Evolutionary conservation across 2,888 invertebrate genomes (phyloP).

Genomic region (Seira musarum): DNA sequence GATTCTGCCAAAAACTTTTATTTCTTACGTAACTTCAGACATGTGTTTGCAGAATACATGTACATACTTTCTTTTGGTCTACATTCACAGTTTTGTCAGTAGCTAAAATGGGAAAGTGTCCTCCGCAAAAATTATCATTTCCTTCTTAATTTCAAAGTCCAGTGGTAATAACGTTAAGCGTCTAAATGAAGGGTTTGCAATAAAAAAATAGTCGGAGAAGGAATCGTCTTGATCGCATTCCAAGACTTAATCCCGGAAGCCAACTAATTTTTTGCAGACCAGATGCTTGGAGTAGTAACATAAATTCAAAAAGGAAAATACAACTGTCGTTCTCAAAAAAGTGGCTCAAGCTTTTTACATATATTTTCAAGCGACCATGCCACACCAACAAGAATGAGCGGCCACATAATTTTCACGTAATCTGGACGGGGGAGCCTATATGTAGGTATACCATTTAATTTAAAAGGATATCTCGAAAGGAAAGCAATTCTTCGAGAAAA

Average conservation of each 20-base stretch:
- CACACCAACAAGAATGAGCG: too few species aligned
- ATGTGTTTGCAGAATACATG: too few species aligned
- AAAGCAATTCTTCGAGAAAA: background rate
- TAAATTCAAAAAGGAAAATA: constrained; percentile 12
- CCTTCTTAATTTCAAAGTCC: constrained; percentile 2
- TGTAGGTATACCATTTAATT: too few species aligned
- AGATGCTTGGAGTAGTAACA: background rate
- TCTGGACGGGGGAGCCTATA: background rate
- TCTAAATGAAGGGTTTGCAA: background rate
- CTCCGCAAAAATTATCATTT: background rate
- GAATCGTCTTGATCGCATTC: constrained; percentile 2
- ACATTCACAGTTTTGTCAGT: too few species aligned
- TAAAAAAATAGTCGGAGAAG: background rate
- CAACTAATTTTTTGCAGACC: constrained; percentile 12
- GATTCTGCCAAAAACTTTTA: too few species aligned
- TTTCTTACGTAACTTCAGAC: too few species aligned
- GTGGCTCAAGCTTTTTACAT: too few species aligned
- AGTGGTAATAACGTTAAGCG: background rate
- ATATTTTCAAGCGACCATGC: too few species aligned
- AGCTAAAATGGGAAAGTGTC: background rate
- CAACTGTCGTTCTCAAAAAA: background rate
- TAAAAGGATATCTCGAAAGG: background rate
- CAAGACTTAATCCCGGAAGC: constrained; percentile 8
- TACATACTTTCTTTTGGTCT: too few species aligned
- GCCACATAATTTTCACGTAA: too few species aligned